Evolutionary conservation across 2,888 invertebrate genomes (phyloP).

Genomic region (Dolichomitus sp.): DNA sequence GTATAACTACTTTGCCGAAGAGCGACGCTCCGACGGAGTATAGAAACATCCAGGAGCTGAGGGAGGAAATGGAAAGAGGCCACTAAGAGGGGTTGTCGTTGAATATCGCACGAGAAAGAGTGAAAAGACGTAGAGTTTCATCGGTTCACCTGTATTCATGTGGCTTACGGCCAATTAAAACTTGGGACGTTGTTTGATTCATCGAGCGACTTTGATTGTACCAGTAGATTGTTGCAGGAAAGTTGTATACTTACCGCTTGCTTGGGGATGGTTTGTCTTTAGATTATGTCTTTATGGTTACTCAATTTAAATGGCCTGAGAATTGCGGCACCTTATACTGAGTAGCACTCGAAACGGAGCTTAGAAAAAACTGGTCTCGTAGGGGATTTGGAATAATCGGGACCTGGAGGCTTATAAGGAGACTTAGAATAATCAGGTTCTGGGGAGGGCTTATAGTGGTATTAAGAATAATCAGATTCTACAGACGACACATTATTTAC

Average conservation of each 20-base stretch:
- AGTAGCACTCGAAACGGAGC: background rate
- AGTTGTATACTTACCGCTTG: background rate
- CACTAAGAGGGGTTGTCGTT: constrained; percentile 6
- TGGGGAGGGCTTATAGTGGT: no score
- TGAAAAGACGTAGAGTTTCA: constrained; percentile 1
- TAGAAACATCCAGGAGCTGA: constrained; percentile 10
- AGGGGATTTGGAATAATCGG: no score
- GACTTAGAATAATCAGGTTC: no score
- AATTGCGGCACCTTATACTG: background rate
- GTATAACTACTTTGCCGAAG: constrained; percentile 49
- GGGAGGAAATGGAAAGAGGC: constrained; percentile 19
- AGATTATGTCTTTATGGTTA: background rate
- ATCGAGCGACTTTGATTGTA: constrained; percentile 32
- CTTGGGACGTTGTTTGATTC: constrained; percentile 58
- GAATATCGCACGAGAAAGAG: constrained; percentile 20
- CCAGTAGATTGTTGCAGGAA: background rate
- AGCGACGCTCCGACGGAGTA: constrained; percentile 15
- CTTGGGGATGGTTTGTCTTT: background rate
- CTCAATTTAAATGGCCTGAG: background rate
- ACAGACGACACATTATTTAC: no score
- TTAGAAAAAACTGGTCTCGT: no score
- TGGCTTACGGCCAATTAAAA: constrained; percentile 67
- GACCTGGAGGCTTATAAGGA: no score
- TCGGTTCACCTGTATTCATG: constrained; percentile 58
- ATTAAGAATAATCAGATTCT: no score